These are phyloP conservation scores for Phrynocephalus forsythii DNA, from an alignment of 2,797 vertebrate species.

Conservation along the genomic window DNA sequence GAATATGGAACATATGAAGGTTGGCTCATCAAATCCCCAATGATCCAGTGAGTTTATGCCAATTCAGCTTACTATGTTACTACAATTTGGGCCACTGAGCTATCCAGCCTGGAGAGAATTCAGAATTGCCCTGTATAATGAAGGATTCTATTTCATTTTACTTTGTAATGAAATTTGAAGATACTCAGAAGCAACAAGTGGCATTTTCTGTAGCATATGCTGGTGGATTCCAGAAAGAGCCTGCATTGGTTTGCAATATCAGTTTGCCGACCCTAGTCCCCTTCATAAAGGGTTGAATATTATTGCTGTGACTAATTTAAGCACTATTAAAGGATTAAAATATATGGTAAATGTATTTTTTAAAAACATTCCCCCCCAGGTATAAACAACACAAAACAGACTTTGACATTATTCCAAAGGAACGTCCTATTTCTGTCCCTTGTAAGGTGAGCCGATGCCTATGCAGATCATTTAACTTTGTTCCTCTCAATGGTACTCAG, in stretches of 20 bases:
- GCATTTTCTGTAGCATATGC: not conserved
- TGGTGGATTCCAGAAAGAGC: not conserved
- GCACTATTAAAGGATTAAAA: not conserved
- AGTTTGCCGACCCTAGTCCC: not conserved
- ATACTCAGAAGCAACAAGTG: not conserved
- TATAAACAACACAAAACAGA: conserved; percentile 93
- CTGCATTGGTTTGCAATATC: not conserved
- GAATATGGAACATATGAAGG: too few relatives aligned
- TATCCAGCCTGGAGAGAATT: not conserved
- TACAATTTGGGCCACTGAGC: not conserved
- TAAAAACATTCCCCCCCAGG: conserved; percentile 70
- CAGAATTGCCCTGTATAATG: not conserved
- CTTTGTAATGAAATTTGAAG: not conserved
- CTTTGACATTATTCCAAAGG: conserved; percentile 82
- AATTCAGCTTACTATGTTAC: too few relatives aligned
- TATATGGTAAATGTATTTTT: not conserved
- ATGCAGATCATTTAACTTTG: conserved; percentile 82
- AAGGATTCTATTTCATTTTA: not conserved
- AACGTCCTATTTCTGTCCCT: conserved; percentile 82
- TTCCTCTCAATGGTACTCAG: conserved; percentile 82
- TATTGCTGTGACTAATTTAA: conserved; percentile 1
- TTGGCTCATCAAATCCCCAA: too few relatives aligned
- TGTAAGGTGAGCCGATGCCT: conserved; percentile 81
- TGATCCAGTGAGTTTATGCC: too few relatives aligned
- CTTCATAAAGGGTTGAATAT: conserved; percentile 1